Evolutionary conservation across 2,888 invertebrate genomes (phyloP).

Genomic region (Epiblema foenella): DNA sequence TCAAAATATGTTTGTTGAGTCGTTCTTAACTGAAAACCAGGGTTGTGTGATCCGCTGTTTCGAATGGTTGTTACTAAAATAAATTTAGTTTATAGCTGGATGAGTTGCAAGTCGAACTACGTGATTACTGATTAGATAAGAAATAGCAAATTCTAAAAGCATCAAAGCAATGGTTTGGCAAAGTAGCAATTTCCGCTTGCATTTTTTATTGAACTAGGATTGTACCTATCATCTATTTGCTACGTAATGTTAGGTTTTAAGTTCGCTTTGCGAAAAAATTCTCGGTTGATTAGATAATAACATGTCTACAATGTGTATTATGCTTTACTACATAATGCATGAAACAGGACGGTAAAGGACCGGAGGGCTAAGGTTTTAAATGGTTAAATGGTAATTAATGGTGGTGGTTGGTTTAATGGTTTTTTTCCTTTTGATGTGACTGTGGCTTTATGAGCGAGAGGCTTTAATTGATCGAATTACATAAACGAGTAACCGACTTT

Average conservation of each 20-base stretch:
- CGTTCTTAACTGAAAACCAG: neutral
- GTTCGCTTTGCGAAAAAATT: neutral
- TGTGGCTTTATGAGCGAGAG: no score
- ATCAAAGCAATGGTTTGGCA: neutral
- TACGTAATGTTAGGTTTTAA: neutral
- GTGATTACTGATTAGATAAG: neutral
- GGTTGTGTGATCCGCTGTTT: neutral
- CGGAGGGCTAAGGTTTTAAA: no score
- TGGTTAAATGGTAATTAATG: no score
- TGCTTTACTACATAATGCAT: neutral
- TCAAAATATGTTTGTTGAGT: neutral
- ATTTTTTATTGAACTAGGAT: slow-evolving; percentile 28
- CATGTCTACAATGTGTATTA: neutral
- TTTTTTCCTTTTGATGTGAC: no score
- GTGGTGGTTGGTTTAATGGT: no score
- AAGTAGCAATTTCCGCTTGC: slow-evolving; percentile 18
- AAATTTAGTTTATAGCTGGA: neutral
- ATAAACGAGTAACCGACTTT: no score
- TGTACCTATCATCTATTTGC: slow-evolving; percentile 1
- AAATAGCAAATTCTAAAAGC: slow-evolving; percentile 1
- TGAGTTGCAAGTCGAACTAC: neutral
- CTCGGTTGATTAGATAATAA: neutral
- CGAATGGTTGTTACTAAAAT: neutral
- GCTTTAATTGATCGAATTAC: no score
- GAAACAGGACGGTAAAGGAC: no score